Evolutionary conservation across 2,113 vertebrate genomes (phyloP), one percentile per base, ranked within the genome.

Genomic region (Aix galericulata): DNA sequence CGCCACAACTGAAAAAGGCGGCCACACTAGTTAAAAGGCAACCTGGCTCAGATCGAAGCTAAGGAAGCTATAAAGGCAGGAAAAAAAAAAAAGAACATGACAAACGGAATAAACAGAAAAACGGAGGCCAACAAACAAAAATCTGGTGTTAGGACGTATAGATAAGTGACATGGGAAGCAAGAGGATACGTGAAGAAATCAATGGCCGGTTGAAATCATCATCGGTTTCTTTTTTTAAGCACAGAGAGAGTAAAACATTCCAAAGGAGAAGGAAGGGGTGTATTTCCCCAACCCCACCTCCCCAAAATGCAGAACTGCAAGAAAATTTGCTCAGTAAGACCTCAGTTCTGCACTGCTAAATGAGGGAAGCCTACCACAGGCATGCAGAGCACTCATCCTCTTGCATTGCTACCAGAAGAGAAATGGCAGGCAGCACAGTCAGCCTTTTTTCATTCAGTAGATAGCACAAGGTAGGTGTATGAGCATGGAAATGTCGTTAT

Each of bases 1-100:
- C 84, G 91, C 96, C 96, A 95, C 95, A 94, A 91, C 82, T 94
- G 95, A 95, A 73, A 79, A 12, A 67, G 83, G 89, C 50, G 2
- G 90, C 94, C 78, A 9, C 34, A 31, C 71, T 27, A 74, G 59
- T 93, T 81, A 36, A 95, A 95, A 94, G 88, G 92, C 91, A 89
- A 95, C 94, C 86, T 93, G 94, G 95, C 53, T 11, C 77, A 53
- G 89, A 79, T 4, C 46, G 94, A 85, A 91, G 68, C 72, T 75
- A 68, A 77, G 52, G 80, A 82, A 89, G 80, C 42, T 68, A 50
- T 76, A 48, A 87, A 50, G 48, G 48, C 11, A 23, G 88, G 72
- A 26, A 55, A 8, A 72, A 36, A 36, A 73, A 36, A 73, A 36
- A 59, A 60, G 53, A 64, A 86, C 13, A 50, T 1, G 69, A 79